Evolutionary conservation across 2,113 vertebrate species (phyloP).

Genomic region (Silurus meridionalis): DNA sequence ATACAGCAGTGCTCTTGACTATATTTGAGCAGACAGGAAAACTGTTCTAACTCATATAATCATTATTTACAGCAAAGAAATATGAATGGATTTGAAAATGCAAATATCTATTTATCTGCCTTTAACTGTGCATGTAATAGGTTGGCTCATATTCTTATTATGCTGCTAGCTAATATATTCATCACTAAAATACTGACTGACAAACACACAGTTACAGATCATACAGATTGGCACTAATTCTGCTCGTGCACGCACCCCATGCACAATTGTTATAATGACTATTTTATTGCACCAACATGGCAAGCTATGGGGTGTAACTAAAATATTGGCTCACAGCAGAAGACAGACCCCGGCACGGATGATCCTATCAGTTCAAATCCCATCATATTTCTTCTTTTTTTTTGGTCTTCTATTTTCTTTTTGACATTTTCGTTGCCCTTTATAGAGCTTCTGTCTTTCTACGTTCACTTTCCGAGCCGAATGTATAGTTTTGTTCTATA

Average conservation of each 20-base stretch:
- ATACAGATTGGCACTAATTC: neutral
- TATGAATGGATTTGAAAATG: neutral
- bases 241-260: neutral
- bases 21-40: neutral
- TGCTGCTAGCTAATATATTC: neutral
- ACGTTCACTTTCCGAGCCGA: conserved; percentile 15
- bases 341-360: neutral
- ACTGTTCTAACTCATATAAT: neutral
- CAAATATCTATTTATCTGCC: neutral
- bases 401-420: conserved; percentile 21
- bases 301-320: neutral
- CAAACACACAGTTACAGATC: neutral
- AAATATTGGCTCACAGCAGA: neutral
- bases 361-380: conserved; percentile 3
- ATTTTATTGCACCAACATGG: neutral
- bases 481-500: conserved; percentile 13
- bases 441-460: conserved; percentile 22
- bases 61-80: neutral
- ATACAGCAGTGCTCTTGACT: neutral
- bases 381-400: conserved; percentile 16
- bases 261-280: neutral
- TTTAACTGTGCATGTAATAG: neutral
- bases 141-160: neutral
- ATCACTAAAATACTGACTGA: neutral
- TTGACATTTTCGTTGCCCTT: conserved; percentile 51